phyloP scores from a whole-genome alignment of 2,888 invertebrate species.

The Dorcus hopei region DNA sequence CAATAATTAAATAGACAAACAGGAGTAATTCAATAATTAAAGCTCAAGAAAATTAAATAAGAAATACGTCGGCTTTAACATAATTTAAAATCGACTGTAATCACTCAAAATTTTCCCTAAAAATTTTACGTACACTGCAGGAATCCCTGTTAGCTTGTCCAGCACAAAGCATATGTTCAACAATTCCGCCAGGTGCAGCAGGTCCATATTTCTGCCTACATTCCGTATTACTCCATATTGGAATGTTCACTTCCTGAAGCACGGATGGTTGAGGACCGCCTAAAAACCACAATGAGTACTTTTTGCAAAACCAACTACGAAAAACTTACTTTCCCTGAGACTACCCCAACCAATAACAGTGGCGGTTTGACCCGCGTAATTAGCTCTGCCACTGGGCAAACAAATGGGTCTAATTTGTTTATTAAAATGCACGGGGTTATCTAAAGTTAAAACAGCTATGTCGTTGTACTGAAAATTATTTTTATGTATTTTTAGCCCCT shows the following conservation, averaged over 20 bases:
- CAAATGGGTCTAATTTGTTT: constrained; percentile 76
- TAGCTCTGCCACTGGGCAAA: constrained; percentile 58
- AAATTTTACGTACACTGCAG: constrained; percentile 70
- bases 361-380: constrained; percentile 67
- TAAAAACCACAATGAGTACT: constrained; percentile 37
- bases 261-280: constrained; percentile 79
- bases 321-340: constrained; percentile 66
- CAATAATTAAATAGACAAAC: no score
- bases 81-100: no score
- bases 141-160: constrained; percentile 82
- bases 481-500: background rate
- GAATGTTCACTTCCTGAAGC: constrained; percentile 79
- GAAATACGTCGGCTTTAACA: no score
- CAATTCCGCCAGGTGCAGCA: constrained; percentile 87
- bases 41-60: no score
- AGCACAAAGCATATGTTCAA: constrained; percentile 84
- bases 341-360: constrained; percentile 91
- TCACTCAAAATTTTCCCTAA: background rate
- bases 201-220: constrained; percentile 77
- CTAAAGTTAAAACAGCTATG: constrained; percentile 75
- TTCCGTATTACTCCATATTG: constrained; percentile 76
- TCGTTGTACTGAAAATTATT: constrained; percentile 69
- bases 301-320: background rate
- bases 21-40: no score
- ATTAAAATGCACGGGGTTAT: constrained; percentile 70